Conservation (phyloP, 2,888 invertebrate species). For the Didymodactylos carnosus region DNA sequence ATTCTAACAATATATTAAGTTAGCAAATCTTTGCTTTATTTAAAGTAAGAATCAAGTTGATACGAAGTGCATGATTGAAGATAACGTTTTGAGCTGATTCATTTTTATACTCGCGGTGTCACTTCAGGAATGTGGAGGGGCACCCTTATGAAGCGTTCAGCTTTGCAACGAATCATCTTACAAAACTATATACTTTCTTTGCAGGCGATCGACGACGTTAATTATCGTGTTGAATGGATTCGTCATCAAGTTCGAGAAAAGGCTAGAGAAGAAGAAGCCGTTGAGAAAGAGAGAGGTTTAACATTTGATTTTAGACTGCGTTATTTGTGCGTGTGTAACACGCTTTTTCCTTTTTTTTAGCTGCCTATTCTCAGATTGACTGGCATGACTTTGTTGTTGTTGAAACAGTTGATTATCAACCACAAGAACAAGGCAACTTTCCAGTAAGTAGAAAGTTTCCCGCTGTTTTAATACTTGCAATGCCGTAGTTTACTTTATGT, state of each 20-base stretch:
- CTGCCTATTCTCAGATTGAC: slow-evolving; percentile 78
- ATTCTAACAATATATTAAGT: no score
- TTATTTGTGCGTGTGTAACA: background rate
- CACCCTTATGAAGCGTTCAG: no score
- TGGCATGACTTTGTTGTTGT: slow-evolving; percentile 99
- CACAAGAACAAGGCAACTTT: slow-evolving; percentile 58
- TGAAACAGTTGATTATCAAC: slow-evolving; percentile 94
- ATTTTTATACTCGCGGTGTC: no score
- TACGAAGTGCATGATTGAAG: no score
- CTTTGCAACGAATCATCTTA: no score
- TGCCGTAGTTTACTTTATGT: slow-evolving; percentile 44
- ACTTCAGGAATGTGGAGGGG: no score
- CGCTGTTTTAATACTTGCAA: slow-evolving; percentile 40
- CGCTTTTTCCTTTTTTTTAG: slow-evolving; percentile 19
- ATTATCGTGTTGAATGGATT: slow-evolving; percentile 85
- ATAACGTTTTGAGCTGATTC: no score
- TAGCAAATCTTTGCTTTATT: no score
- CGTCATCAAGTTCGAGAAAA: slow-evolving; percentile 77
- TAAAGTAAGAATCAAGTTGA: no score
- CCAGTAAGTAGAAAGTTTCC: background rate
- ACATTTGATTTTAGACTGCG: no score
- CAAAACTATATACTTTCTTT: no score
- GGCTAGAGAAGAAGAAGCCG: slow-evolving; percentile 75
- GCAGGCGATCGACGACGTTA: slow-evolving; percentile 70
- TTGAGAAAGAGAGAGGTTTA: slow-evolving; percentile 65